A percentile compares a stretch with the other conserved stretches of the same genome.
phyloP scores from a whole-genome alignment of 2,888 invertebrate genomes.

The Seira musarum region DNA sequence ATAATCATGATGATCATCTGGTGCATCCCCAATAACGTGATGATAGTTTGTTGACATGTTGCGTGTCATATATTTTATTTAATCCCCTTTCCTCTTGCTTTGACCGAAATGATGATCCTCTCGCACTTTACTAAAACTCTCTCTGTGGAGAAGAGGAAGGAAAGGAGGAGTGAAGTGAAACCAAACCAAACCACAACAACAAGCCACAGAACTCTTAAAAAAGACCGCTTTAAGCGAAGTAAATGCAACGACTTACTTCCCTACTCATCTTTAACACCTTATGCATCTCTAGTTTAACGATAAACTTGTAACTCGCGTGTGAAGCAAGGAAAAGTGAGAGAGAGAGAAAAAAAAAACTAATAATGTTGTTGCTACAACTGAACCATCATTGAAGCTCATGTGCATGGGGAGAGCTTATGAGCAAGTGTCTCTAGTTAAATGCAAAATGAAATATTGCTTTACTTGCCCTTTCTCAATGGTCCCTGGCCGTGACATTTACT shows the following conservation, averaged over 20 bases:
- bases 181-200: constrained; percentile 43
- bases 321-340: too few species aligned
- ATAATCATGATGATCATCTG: constrained; percentile 19
- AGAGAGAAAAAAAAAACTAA: constrained; percentile 5
- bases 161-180: background rate
- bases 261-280: constrained; percentile 15
- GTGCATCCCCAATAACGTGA: constrained; percentile 35
- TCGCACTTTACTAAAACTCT: too few species aligned
- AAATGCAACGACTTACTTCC: constrained; percentile 5
- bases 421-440: constrained; percentile 15
- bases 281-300: background rate
- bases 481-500: constrained; percentile 61
- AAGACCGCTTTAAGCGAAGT: constrained; percentile 21
- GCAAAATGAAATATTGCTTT: constrained; percentile 53
- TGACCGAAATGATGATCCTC: constrained; percentile 51
- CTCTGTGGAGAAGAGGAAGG: constrained; percentile 15
- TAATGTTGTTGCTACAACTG: constrained; percentile 2
- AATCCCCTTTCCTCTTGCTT: constrained; percentile 40
- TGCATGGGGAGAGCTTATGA: constrained; percentile 10
- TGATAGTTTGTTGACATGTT: constrained; percentile 46
- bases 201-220: constrained; percentile 46
- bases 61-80: constrained; percentile 56
- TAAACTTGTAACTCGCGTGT: background rate
- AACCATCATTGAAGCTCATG: background rate
- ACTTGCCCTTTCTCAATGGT: constrained; percentile 60